phyloP scores from a whole-genome alignment of 2,888 invertebrate species.

The Dicyrtoma fusca region DNA sequence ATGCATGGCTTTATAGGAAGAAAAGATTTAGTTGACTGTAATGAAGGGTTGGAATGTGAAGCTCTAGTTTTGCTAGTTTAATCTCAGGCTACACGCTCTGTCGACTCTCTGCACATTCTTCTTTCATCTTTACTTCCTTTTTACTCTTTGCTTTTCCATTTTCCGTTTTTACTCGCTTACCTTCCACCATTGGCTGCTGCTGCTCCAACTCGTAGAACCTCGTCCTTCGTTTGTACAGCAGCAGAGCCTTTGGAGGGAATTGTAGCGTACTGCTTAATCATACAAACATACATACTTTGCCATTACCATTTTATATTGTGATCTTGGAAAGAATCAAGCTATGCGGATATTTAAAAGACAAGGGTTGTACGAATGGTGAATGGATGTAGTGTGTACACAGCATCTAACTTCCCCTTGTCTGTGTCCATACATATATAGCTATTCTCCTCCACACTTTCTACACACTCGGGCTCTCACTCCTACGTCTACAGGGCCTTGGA shows the following conservation, averaged over 20 bases:
- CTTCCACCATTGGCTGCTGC: background rate
- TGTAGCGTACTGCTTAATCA: background rate
- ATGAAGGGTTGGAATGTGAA: conserved; percentile 4
- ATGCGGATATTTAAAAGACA: no score
- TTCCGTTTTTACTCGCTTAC: background rate
- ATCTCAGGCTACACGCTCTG: conserved; percentile 15
- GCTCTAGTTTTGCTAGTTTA: conserved; percentile 4
- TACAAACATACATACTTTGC: background rate
- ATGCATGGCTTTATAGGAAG: background rate
- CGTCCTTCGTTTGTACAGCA: background rate
- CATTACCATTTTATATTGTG: no score
- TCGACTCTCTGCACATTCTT: conserved; percentile 6
- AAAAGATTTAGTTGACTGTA: conserved; percentile 16
- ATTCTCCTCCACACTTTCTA: no score
- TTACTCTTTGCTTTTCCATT: background rate
- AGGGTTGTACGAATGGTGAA: no score
- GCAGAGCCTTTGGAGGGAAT: background rate
- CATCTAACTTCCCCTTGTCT: no score
- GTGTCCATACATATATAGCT: no score
- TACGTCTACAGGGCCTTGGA: no score
- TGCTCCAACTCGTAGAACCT: background rate
- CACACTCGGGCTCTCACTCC: no score
- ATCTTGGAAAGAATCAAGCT: no score
- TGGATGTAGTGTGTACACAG: no score
- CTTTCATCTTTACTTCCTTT: background rate